Percentiles rank a stretch among this genome's conserved stretches.
Evolutionary conservation across 1,140 invertebrate species (phyloP).

Genomic region (Ceratina calcarata): DNA sequence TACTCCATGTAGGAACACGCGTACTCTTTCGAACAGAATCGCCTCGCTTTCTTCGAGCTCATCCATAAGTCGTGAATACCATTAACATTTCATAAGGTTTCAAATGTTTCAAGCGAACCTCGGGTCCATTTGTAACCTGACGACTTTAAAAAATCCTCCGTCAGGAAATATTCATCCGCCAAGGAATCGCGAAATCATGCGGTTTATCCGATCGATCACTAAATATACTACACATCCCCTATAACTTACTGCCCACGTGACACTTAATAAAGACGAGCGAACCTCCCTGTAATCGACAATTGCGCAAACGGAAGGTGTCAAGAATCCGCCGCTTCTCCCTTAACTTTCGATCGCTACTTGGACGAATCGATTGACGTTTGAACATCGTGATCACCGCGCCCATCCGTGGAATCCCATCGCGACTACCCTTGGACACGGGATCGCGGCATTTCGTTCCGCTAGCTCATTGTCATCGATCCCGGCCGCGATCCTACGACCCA

Average conservation of each 20-base stretch:
- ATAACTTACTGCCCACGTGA: background rate
- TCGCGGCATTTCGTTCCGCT: conserved; percentile 61
- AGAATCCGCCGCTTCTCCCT: background rate
- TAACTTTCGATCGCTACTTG: background rate
- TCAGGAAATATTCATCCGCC: too few species aligned
- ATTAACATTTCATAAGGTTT: conserved; percentile 9
- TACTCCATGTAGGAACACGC: background rate
- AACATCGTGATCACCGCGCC: conserved; percentile 51
- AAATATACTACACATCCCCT: too few species aligned
- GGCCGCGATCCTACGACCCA: conserved; percentile 45
- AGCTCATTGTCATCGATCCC: conserved; percentile 60
- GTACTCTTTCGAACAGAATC: background rate
- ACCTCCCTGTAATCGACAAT: background rate
- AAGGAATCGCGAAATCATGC: background rate
- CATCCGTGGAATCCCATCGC: conserved; percentile 38
- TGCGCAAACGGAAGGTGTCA: conserved; percentile 16
- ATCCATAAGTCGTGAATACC: background rate
- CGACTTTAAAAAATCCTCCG: background rate
- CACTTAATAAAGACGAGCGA: background rate
- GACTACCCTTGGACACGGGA: conserved; percentile 40
- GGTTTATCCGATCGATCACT: background rate
- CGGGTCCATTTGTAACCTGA: too few species aligned
- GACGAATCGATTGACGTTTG: conserved; percentile 12
- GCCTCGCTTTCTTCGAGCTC: background rate
- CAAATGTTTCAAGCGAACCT: too few species aligned